Evolutionary conservation across 2,113 vertebrate species (phyloP), one percentile per base, ranked within the genome.

Genomic region (Martes martes): DNA sequence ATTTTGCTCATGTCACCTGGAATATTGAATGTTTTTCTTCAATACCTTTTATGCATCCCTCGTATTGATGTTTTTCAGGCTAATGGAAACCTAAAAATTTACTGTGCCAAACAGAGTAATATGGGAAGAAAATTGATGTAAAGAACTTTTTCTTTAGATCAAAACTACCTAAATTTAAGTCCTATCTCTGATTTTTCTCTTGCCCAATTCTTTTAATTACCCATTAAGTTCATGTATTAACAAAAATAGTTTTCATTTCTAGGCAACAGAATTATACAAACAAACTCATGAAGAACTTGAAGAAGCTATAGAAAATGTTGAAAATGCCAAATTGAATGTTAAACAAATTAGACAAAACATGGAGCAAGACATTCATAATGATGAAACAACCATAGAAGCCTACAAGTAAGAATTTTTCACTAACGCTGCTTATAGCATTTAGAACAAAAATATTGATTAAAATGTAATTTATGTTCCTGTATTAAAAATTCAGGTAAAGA

Each of bases 371-470:
- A 69, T 97, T 92, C 0, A 0, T 2, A 7, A 36, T 6, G 42
- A 47, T 18, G 16, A 96, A 96, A 2, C 0, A 84, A 71, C 0
- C 28, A 9, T 96, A 69, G n/a, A 47, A 0, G 1, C 0, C 18
- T 89, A 65, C 24, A 96, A 59, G 98, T 98, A 97, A 97, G 97
- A 89, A 71, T 63, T 89, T 93, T 83, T 76, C 33, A 69, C 55
- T 82, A 74, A 55, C 74, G 1, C 2, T 50, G 33, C 24, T 42
- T 84, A 78, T 3, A 79, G 8, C 8, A 67, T 65, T 84, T 92
- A 80, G 18, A 84, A 88, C 15, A 86, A 50, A 92, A 88, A 50
- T 69, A 47, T 81, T 96, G 81, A 73, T 65, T 79, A 26, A 89
- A 79, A 47, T 47, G 1, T 47, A 57, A 74, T 39, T 31, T 74